Evolutionary conservation across 2,797 vertebrate species (phyloP).

Genomic region (Balearica regulorum): DNA sequence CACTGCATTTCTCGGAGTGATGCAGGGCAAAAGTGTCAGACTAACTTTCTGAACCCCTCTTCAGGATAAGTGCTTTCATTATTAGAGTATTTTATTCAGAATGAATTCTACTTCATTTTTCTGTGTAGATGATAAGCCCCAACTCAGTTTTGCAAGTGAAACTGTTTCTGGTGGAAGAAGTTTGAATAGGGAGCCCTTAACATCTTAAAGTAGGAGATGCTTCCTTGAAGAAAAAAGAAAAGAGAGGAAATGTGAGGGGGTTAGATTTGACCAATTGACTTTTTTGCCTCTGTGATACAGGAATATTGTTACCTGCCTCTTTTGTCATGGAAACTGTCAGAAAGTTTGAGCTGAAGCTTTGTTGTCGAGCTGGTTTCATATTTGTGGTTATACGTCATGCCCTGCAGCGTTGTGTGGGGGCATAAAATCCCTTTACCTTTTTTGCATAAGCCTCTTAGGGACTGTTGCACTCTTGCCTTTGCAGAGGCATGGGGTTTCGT

Average conservation of each 20-base stretch:
- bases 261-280: background rate
- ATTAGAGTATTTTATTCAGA: background rate
- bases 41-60: conserved; percentile 31
- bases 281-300: background rate
- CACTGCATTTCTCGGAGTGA: conserved; percentile 29
- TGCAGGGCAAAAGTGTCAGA: conserved; percentile 32
- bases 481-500: background rate
- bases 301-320: background rate
- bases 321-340: background rate
- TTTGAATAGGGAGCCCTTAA: background rate
- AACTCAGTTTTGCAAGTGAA: background rate
- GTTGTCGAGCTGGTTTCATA: rapidly evolving
- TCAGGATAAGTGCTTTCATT: conserved; percentile 2
- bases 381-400: background rate
- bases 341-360: background rate
- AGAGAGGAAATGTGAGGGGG: background rate
- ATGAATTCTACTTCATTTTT: background rate
- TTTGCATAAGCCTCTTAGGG: background rate
- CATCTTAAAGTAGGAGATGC: background rate
- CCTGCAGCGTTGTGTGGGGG: background rate
- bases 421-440: background rate
- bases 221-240: background rate
- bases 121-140: background rate
- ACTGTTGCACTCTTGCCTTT: background rate
- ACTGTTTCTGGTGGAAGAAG: background rate